These are phyloP conservation scores for Formica aserva DNA, from an alignment of 2,888 invertebrate genomes.

Conservation along the genomic window DNA sequence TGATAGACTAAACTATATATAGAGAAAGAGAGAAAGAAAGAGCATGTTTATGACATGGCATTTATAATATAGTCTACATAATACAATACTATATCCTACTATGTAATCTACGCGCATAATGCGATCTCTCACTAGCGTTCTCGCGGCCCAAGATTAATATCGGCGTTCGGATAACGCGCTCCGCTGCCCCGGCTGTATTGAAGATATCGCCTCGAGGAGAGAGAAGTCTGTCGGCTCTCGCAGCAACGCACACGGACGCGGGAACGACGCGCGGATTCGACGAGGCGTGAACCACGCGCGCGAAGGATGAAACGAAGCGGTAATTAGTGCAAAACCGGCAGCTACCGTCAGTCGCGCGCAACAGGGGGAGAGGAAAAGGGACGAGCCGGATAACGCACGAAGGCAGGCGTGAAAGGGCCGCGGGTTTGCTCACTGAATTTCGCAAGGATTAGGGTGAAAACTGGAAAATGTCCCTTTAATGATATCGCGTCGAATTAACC, in stretches of 20 bases:
- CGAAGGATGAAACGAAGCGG: conserved; percentile 82
- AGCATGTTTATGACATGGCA: conserved; percentile 1
- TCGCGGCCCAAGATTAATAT: conserved; percentile 44
- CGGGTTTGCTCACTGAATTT: conserved; percentile 85
- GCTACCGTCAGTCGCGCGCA: conserved; percentile 63
- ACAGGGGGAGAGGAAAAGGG: conserved; percentile 72
- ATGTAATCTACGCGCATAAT: conserved; percentile 30
- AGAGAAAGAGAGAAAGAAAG: neutral
- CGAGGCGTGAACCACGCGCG: conserved; percentile 79
- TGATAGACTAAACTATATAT: conserved; percentile 36
- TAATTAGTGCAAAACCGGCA: conserved; percentile 84
- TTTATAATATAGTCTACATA: conserved; percentile 34
- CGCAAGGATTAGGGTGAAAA: conserved; percentile 85
- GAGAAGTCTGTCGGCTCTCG: conserved; percentile 43
- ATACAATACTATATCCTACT: conserved; percentile 22
- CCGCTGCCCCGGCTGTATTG: conserved; percentile 56
- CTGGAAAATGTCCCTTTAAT: conserved; percentile 86
- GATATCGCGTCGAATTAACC: conserved; percentile 84
- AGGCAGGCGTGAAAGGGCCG: conserved; percentile 83
- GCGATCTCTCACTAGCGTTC: conserved; percentile 30
- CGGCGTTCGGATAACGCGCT: conserved; percentile 50
- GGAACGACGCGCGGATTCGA: conserved; percentile 71
- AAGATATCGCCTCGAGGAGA: conserved; percentile 51
- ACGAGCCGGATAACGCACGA: conserved; percentile 80
- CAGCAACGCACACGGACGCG: conserved; percentile 48